These are phyloP conservation scores for Kryptopterus vitreolus DNA, from an alignment of 2,797 vertebrate species.

Conservation along the genomic window DNA sequence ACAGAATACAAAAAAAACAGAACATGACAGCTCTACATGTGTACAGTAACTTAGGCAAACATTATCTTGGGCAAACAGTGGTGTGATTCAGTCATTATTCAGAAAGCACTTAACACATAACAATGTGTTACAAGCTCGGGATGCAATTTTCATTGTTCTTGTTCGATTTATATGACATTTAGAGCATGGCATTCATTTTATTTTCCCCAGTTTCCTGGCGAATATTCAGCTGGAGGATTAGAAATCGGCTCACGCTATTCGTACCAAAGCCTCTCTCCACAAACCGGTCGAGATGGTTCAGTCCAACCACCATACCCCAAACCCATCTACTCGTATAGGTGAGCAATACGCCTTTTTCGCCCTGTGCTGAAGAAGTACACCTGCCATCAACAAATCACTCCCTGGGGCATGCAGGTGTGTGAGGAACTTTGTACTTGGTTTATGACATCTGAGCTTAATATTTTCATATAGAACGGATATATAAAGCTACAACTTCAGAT, in stretches of 20 bases:
- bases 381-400: slow-evolving; percentile 24
- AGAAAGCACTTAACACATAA: neutral
- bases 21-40: slow-evolving; percentile 26
- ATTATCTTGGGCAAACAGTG: neutral
- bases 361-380: slow-evolving; percentile 26
- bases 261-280: slow-evolving; percentile 77
- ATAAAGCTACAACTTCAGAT: neutral
- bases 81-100: neutral
- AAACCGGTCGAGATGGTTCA: slow-evolving; percentile 70
- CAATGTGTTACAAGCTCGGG: neutral
- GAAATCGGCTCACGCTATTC: slow-evolving; percentile 73
- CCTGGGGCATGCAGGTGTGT: slow-evolving; percentile 45
- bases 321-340: slow-evolving; percentile 99
- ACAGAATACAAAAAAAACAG: slow-evolving; percentile 23
- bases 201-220: slow-evolving; percentile 72
- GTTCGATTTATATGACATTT: neutral
- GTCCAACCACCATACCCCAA: slow-evolving; percentile 87
- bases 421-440: slow-evolving; percentile 23
- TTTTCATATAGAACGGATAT: neutral
- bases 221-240: slow-evolving; percentile 69
- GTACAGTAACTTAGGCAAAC: slow-evolving; percentile 8
- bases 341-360: slow-evolving; percentile 36
- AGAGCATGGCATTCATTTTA: neutral
- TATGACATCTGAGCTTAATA: slow-evolving; percentile 26
- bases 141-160: slow-evolving; percentile 18